Evolutionary conservation across 2,113 vertebrate species (phyloP), one percentile per base, ranked within the genome.

Genomic region (Paratilapia polleni): DNA sequence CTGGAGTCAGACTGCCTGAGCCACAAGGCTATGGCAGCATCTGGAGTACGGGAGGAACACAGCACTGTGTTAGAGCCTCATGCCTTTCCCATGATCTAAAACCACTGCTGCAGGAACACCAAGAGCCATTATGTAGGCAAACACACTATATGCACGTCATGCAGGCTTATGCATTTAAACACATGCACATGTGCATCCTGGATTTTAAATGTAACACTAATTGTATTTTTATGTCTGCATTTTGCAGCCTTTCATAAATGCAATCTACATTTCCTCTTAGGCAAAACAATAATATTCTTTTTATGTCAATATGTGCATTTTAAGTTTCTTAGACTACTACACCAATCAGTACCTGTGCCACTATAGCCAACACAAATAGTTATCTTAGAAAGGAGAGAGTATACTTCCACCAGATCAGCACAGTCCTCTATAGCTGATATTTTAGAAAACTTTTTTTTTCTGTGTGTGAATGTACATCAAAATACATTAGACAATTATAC

Each of bases 1-100:
- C 82, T 28, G 56, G 75, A 93, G 90, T 82, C 83, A 84, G 84
- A 81, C 81, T 83, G 91, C 91, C 88, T 80, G 82, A 93, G 82
- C 93, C 93, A 31, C 93, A 91, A 76, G 74, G 86, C 88, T 61
- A 82, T 43, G 85, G 86, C 80, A 94, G 92, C 91, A 92, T 95
- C 91, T 93, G 91, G 88, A 92, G 81, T 43, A 81, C 78, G 87
- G 88, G 82, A 87, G 90, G 70, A 89, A 83, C 87, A 85, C 88
- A 90, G 85, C 75, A 56, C 86, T 78, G 81, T 73, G 77, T 78
- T 88, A 83, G 8, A 91, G 76, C 80, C 83, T 93, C 92, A 93
- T 92, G 93, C 94, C 86, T 94, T 94, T 91, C 87, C 87, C 92
- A 91, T 95, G 91, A 92, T 94, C 90, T 89, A 91, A 95, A 94